These are phyloP conservation scores for Micromesistius poutassou DNA, from an alignment of 2,797 vertebrate species.

Conservation along the genomic window DNA sequence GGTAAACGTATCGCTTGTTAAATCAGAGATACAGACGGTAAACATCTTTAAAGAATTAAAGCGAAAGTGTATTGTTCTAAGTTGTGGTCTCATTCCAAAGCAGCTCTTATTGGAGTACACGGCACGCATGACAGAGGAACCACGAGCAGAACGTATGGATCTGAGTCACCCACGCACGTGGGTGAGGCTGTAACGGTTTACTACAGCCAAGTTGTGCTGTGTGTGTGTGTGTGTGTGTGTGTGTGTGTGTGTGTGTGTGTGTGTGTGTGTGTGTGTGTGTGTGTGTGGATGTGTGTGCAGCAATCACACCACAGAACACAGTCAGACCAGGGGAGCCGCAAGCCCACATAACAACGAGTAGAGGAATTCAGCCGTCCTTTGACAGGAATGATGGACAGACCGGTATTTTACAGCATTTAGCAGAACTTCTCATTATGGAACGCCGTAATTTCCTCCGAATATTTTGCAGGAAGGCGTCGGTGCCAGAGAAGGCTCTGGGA, in stretches of 20 bases:
- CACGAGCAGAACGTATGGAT: constrained; percentile 41
- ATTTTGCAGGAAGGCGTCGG: constrained; percentile 65
- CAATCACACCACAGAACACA: constrained; percentile 51
- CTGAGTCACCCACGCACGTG: constrained; percentile 16
- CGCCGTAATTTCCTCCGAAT: constrained; percentile 68
- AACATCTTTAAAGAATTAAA: background rate
- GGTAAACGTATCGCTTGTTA: background rate
- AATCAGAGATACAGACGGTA: no score
- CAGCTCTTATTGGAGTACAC: constrained; percentile 47
- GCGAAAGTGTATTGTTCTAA: background rate
- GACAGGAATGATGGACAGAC: constrained; percentile 65
- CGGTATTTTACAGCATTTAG: constrained; percentile 79
- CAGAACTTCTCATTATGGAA: constrained; percentile 77
- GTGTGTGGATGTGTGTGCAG: constrained; percentile 20
- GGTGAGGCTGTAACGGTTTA: no score
- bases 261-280: background rate
- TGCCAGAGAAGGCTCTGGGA: constrained; percentile 54
- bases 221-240: no score
- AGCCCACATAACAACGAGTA: constrained; percentile 76
- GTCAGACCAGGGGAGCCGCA: constrained; percentile 63
- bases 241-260: no score
- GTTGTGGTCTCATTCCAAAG: no score
- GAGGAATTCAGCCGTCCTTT: constrained; percentile 64
- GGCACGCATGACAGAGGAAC: constrained; percentile 46
- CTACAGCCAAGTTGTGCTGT: no score